A percentile compares a stretch with the other conserved stretches of the same genome.
phyloP scores from a whole-genome alignment of 2,797 vertebrate genomes.

The Xenentodon cancila region DNA sequence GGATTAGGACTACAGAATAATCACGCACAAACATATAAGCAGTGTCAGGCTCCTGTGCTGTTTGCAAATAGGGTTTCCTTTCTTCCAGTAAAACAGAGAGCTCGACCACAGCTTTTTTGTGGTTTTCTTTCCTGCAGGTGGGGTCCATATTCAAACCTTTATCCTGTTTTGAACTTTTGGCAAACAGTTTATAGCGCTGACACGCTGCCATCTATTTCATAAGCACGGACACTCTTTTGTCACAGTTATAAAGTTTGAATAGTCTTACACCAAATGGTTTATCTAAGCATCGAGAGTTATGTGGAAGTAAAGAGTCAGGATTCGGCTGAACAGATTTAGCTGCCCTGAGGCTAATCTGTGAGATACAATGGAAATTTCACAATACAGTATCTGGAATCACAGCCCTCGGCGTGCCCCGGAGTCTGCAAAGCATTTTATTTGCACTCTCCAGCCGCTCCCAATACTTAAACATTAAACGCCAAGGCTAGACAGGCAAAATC shows the following conservation, averaged over 20 bases:
- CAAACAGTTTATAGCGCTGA: conserved; percentile 58
- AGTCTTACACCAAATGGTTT: conserved; percentile 64
- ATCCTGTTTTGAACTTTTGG: conserved; percentile 62
- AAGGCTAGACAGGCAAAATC: conserved; percentile 83
- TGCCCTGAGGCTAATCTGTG: conserved; percentile 60
- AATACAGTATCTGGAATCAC: conserved; percentile 83
- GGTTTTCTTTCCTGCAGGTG: conserved; percentile 63
- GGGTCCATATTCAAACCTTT: conserved; percentile 62
- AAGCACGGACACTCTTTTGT: conserved; percentile 64
- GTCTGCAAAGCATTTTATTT: conserved; percentile 86
- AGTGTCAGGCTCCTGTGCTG: conserved; percentile 72
- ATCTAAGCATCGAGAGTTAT: conserved; percentile 63
- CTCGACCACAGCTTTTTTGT: conserved; percentile 56
- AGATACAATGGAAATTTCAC: conserved; percentile 83
- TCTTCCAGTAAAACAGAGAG: conserved; percentile 53
- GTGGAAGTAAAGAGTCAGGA: conserved; percentile 48
- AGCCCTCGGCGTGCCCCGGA: conserved; percentile 76
- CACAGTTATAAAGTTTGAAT: conserved; percentile 51
- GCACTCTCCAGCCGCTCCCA: conserved; percentile 85
- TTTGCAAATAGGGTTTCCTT: conserved; percentile 67
- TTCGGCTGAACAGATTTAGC: conserved; percentile 55
- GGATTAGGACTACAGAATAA: conserved; percentile 82
- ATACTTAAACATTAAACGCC: conserved; percentile 87
- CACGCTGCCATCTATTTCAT: conserved; percentile 45
- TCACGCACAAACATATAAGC: conserved; percentile 79